phyloP scores from a whole-genome alignment of 2,888 invertebrate species.

The Bombylius discolor region DNA sequence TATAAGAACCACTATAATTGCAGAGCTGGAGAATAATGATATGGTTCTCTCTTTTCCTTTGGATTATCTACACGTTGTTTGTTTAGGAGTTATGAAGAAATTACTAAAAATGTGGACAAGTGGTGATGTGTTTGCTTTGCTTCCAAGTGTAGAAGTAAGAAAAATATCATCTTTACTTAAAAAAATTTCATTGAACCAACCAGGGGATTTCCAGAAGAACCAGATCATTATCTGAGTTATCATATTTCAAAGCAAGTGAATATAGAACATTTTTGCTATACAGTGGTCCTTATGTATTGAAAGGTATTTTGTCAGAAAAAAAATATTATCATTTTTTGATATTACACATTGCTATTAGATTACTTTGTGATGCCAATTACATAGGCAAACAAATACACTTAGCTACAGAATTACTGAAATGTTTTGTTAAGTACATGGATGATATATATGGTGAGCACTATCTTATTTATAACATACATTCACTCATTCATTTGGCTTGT shows the following conservation, averaged over 20 bases:
- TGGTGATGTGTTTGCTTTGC: conserved; percentile 5
- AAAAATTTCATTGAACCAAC: conserved; percentile 3
- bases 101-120: conserved; percentile 3
- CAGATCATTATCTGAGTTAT: conserved; percentile 14
- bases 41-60: conserved; percentile 12
- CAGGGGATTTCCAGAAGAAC: conserved; percentile 18
- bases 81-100: conserved; percentile 16
- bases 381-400: conserved; percentile 12
- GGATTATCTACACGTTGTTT: conserved; percentile 11
- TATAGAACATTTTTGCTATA: conserved; percentile 14
- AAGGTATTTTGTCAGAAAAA: conserved; percentile 9
- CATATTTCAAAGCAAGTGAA: conserved; percentile 16
- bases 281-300: conserved; percentile 16
- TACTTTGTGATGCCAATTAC: conserved; percentile 14
- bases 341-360: conserved; percentile 15
- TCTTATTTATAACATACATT: conserved; percentile 17
- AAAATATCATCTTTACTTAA: conserved; percentile 2
- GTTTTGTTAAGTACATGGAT: conserved; percentile 14
- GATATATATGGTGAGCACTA: conserved; percentile 15
- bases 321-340: conserved; percentile 15
- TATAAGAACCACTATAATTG: conserved; percentile 11
- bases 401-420: conserved; percentile 11
- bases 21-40: conserved; percentile 10
- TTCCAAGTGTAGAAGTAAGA: not conserved
- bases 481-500: conserved; percentile 16